These are phyloP conservation scores for Drosophila sechellia DNA, from an alignment of 1,140 invertebrate species.

Conservation along the genomic window DNA sequence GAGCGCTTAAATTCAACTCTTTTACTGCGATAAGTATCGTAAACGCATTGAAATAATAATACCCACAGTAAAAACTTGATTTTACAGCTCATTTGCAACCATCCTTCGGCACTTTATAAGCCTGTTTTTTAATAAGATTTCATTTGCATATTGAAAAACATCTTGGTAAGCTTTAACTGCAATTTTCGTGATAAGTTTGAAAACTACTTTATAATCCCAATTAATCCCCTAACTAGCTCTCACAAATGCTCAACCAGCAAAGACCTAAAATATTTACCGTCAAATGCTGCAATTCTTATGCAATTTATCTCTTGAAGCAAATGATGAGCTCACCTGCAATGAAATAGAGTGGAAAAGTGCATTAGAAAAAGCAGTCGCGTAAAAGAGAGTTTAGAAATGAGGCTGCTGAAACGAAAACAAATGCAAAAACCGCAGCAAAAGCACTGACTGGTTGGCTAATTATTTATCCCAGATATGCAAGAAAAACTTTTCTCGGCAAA, in stretches of 20 bases:
- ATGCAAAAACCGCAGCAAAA: conserved; percentile 20
- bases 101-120: not conserved
- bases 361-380: conserved; percentile 46
- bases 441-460: conserved; percentile 41
- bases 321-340: conserved; percentile 66
- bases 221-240: not conserved
- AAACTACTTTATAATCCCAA: not conserved
- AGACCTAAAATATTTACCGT: conserved; percentile 57
- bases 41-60: not conserved
- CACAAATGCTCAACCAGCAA: not conserved
- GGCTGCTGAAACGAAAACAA: conserved; percentile 28
- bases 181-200: not conserved
- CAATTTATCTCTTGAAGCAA: conserved; percentile 20
- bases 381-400: conserved; percentile 31
- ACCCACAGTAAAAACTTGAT: not conserved
- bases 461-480: conserved; percentile 32
- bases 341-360: conserved; percentile 23
- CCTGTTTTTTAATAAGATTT: not conserved
- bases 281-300: not conserved
- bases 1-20: not conserved
- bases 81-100: not conserved
- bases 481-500: conserved; percentile 43
- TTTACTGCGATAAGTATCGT: conserved; percentile 1
- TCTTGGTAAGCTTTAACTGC: conserved; percentile 1
- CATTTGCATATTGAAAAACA: conserved; percentile 5